Percentiles rank a stretch among this genome's conserved stretches.
These are phyloP conservation scores for Epizoanthus illoricatus DNA, from an alignment of 92 coral and sea anemone genomes.

Conservation along the genomic window DNA sequence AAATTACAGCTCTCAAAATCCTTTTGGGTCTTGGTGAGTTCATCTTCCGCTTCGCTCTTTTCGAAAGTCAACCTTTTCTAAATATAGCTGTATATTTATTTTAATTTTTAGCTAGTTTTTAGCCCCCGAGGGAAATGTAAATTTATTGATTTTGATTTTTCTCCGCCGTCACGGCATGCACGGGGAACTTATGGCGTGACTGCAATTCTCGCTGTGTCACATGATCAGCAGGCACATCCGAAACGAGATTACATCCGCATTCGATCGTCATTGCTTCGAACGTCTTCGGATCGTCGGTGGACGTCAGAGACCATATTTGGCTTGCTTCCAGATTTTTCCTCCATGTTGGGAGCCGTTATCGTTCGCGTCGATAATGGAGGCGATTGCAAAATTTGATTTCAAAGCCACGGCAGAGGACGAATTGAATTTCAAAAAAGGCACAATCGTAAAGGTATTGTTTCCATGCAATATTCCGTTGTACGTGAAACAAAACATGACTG, in stretches of 20 bases:
- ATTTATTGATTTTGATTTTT: too few species aligned
- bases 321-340: slow-evolving; percentile 23
- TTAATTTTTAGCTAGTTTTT: too few species aligned
- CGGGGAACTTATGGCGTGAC: not conserved
- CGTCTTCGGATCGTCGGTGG: not conserved
- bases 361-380: slow-evolving; percentile 73
- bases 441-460: slow-evolving; percentile 75
- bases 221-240: slow-evolving; percentile 3
- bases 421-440: slow-evolving; percentile 79
- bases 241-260: too few species aligned
- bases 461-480: not conserved
- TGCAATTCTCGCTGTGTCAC: too few species aligned
- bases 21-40: too few species aligned
- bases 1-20: too few species aligned
- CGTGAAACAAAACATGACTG: slow-evolving; percentile 1
- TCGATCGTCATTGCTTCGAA: not conserved
- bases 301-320: slow-evolving; percentile 43
- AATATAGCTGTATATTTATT: too few species aligned
- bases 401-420: slow-evolving; percentile 82
- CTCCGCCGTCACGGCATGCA: not conserved
- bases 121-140: too few species aligned
- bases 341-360: slow-evolving; percentile 28
- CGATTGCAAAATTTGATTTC: slow-evolving; percentile 73
- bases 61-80: too few species aligned
- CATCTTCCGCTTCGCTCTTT: too few species aligned